Evolutionary conservation across 2,113 vertebrate genomes (phyloP), one percentile per base, ranked within the genome.

Genomic region (Triplophysa rosa): DNA sequence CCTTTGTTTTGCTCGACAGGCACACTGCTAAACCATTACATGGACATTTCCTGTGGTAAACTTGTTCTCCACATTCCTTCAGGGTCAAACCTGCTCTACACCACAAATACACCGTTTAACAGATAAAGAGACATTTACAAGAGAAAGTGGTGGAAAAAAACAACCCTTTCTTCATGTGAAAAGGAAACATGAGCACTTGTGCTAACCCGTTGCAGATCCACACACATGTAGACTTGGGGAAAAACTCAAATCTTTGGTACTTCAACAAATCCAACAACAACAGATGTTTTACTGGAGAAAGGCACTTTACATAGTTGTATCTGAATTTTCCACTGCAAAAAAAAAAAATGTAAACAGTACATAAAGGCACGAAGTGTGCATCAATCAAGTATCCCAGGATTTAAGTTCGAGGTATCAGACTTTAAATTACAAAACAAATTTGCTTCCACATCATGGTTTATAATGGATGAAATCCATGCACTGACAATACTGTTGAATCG

Each of bases 371-470:
- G 66, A 52, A 68, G 29, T 80, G 74, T 86, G 85, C 85, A 84
- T 86, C 85, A 86, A 84, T 86, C 85, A 86, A 86, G 85, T 86
- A 86, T 83, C 69, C 65, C 85, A 86, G 85, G 85, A 84, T 76
- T 85, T 54, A 78, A 82, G 67, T 77, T 77, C 24, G 74, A 83
- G 84, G 73, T 83, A 73, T 75, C 42, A 19, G n/a, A 64, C 40
- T 75, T 47, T 54, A 42, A 21, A 69, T 71, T 80, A 64, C 37
- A 64, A 42, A 76, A 62, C 37, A 74, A 49, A 49, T 61, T 62
- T 62, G 63, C 56, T 58, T 62, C 37, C 74, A 75, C 63, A 69
- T 72, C 52, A 62, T 29, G 64, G 66, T 73, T 19, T 73, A 73
- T 73, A 73, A 26, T 63, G 54, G 65, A 59, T 61, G 17, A 72